A percentile compares a stretch with the other conserved stretches of the same genome.
phyloP scores from a whole-genome alignment of 2,888 invertebrate species.

The Tiphia femorata region DNA sequence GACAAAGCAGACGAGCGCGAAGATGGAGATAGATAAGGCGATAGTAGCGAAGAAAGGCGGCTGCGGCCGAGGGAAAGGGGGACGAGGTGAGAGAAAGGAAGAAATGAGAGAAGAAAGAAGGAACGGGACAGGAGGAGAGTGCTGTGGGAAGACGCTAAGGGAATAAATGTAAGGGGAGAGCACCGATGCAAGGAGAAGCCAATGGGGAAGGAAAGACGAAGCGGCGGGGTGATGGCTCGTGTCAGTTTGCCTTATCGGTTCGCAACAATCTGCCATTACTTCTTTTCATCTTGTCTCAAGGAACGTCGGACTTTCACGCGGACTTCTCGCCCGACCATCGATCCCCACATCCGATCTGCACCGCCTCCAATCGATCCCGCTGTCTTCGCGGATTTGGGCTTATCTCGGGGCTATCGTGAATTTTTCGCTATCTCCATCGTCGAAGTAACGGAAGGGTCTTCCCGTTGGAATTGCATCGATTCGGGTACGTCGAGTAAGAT shows the following conservation, averaged over 20 bases:
- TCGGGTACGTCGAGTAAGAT: too few species aligned
- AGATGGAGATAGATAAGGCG: not conserved
- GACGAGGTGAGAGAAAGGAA: not conserved
- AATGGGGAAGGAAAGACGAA: conserved; percentile 30
- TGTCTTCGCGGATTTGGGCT: conserved; percentile 23
- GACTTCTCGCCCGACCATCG: conserved; percentile 34
- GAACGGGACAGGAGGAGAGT: conserved; percentile 22
- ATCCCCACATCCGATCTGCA: conserved; percentile 30
- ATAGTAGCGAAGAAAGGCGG: conserved; percentile 19
- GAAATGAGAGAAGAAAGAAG: conserved; percentile 13
- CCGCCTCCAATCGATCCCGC: conserved; percentile 41
- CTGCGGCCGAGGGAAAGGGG: not conserved
- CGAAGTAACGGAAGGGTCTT: too few species aligned
- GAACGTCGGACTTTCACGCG: conserved; percentile 35
- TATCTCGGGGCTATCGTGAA: conserved; percentile 20
- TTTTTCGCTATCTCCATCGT: too few species aligned
- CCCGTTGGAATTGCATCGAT: too few species aligned
- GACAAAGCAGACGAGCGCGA: not conserved
- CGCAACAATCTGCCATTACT: conserved; percentile 58
- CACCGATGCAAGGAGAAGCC: conserved; percentile 40
- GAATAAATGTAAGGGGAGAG: conserved; percentile 57
- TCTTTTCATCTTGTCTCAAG: conserved; percentile 51
- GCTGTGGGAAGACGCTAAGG: conserved; percentile 56
- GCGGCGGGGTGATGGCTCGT: conserved; percentile 53
- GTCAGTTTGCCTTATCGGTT: conserved; percentile 56